Evolutionary conservation across 2,113 vertebrate species (phyloP).

Genomic region (Chaetodon trifascialis): DNA sequence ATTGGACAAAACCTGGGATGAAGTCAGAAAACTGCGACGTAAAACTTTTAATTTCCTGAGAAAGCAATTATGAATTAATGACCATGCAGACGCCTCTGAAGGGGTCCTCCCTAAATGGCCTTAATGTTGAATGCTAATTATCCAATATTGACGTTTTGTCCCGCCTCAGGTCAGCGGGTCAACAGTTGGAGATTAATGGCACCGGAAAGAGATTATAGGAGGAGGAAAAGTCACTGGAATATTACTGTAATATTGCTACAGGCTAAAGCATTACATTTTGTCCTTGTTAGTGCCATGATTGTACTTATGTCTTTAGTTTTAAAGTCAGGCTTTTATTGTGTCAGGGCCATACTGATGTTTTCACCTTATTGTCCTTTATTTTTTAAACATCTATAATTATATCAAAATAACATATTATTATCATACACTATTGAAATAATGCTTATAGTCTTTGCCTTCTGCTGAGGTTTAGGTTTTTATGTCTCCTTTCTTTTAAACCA

Average conservation of each 20-base stretch:
- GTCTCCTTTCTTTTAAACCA: neutral
- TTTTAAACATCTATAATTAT: neutral
- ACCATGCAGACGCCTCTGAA: slow-evolving; percentile 25
- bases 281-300: neutral
- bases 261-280: neutral
- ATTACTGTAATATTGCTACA: neutral
- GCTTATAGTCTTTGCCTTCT: neutral
- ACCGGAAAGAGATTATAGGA: slow-evolving; percentile 36
- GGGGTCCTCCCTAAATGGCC: slow-evolving; percentile 65
- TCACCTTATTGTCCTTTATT: neutral
- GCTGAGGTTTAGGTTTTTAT: neutral
- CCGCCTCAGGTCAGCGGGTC: slow-evolving; percentile 76
- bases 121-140: slow-evolving; percentile 71
- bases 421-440: neutral
- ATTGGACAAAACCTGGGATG: slow-evolving; percentile 1
- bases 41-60: slow-evolving; percentile 57
- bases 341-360: neutral
- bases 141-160: slow-evolving; percentile 77
- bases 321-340: neutral
- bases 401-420: slow-evolving; percentile 7
- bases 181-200: slow-evolving; percentile 74
- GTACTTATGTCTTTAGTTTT: neutral
- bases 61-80: slow-evolving; percentile 50
- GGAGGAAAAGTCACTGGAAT: slow-evolving; percentile 10
- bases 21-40: neutral